phyloP scores from a whole-genome alignment of 2,888 invertebrate genomes.

The Ophioninae sp. region DNA sequence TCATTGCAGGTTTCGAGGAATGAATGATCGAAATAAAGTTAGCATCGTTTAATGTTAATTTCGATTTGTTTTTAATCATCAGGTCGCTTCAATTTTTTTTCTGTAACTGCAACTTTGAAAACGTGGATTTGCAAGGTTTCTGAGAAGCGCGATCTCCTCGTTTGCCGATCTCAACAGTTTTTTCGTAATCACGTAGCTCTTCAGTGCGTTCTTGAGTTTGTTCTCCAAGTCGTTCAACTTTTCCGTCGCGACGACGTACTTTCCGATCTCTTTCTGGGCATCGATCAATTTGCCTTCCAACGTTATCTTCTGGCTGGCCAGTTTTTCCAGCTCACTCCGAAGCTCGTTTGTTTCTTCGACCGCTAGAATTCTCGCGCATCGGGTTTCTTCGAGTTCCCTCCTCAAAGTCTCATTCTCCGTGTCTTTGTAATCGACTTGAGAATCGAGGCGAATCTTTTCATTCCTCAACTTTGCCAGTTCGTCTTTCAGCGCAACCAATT shows the following conservation, averaged over 20 bases:
- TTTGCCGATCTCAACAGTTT: slow-evolving; percentile 48
- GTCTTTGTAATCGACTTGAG: slow-evolving; percentile 57
- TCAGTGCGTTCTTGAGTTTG: slow-evolving; percentile 44
- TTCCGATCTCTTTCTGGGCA: slow-evolving; percentile 56
- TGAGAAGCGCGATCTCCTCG: slow-evolving; percentile 50
- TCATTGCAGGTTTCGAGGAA: background rate
- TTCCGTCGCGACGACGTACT: slow-evolving; percentile 49
- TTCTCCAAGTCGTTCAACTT: slow-evolving; percentile 38
- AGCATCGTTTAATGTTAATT: background rate
- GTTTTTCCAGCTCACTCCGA: slow-evolving; percentile 59
- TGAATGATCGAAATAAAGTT: background rate
- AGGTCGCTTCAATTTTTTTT: slow-evolving; percentile 39
- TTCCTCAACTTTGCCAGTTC: slow-evolving; percentile 66
- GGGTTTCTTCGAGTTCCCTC: slow-evolving; percentile 66
- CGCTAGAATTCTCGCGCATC: slow-evolving; percentile 60
- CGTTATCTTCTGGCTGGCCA: slow-evolving; percentile 49
- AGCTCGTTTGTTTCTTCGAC: slow-evolving; percentile 57
- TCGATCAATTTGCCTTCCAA: slow-evolving; percentile 58
- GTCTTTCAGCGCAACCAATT: slow-evolving; percentile 66
- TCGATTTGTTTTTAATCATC: background rate
- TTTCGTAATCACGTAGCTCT: slow-evolving; percentile 41
- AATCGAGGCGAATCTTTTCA: slow-evolving; percentile 62
- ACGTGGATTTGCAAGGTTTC: slow-evolving; percentile 10
- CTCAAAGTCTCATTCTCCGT: slow-evolving; percentile 67
- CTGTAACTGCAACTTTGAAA: background rate